phyloP scores from a whole-genome alignment of 2,113 vertebrate species.

The Colistium nudipinnis region DNA sequence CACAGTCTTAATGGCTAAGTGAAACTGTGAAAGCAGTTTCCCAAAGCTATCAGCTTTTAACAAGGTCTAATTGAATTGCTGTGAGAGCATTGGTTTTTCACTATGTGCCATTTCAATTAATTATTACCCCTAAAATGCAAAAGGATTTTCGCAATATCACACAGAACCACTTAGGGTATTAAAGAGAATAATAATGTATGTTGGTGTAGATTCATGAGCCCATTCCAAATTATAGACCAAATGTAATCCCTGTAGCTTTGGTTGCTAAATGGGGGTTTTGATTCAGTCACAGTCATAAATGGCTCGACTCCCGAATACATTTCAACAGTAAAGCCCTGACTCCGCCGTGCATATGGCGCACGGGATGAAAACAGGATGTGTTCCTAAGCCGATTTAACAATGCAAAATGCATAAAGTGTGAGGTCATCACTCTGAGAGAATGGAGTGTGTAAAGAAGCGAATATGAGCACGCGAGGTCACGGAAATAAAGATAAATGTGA shows the following conservation, averaged over 20 bases:
- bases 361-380: slow-evolving; percentile 78
- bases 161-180: slow-evolving; percentile 81
- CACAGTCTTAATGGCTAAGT: slow-evolving; percentile 67
- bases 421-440: slow-evolving; percentile 82
- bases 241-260: slow-evolving; percentile 79
- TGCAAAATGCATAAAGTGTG: slow-evolving; percentile 80
- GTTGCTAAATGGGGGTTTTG: slow-evolving; percentile 76
- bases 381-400: slow-evolving; percentile 81
- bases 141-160: slow-evolving; percentile 79
- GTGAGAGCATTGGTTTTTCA: slow-evolving; percentile 78
- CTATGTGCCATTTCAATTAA: slow-evolving; percentile 83
- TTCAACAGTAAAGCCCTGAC: slow-evolving; percentile 77
- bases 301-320: slow-evolving; percentile 68
- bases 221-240: slow-evolving; percentile 77
- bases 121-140: slow-evolving; percentile 81
- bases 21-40: slow-evolving; percentile 79
- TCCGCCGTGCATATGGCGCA: slow-evolving; percentile 40
- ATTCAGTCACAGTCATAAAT: slow-evolving; percentile 77
- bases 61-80: slow-evolving; percentile 83
- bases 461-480: slow-evolving; percentile 80
- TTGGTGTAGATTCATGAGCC: slow-evolving; percentile 76
- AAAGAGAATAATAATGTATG: slow-evolving; percentile 80
- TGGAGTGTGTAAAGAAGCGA: slow-evolving; percentile 63
- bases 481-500: slow-evolving; percentile 87
- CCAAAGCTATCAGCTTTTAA: slow-evolving; percentile 82